Evolutionary conservation across 2,888 invertebrate genomes (phyloP), one percentile per base, ranked within the genome.

Genomic region (Tricholauxania praeusta): DNA sequence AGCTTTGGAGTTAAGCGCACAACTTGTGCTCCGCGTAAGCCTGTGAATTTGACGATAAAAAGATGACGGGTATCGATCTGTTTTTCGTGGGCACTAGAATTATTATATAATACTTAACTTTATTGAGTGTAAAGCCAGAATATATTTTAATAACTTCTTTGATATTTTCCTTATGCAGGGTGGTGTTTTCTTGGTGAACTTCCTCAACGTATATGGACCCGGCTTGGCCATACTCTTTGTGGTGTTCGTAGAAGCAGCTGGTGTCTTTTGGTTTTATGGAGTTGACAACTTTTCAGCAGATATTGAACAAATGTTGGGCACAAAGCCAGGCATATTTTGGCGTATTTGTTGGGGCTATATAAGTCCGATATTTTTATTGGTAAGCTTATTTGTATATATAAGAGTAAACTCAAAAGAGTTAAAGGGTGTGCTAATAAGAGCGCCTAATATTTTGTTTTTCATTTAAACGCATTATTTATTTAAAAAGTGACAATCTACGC

Each of bases 221-320:
- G 94, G 95, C 0, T 89, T 96, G 81, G 93, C 96, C 39, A 94
- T 96, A 75, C 89, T 96, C 62, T 96, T 96, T 88, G 95, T 96
- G 78, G 96, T 96, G 59, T 96, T 96, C 84, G 94, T 96, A 72
- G 96, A 96, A 86, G 93, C 96, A 0, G 94, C 95, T 0, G 96
- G 95, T 0, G 94, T 96, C 1, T 94, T 93, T 87, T 96, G 96
- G 95, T 91, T 96, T 80, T 96, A 96, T 84, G 96, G 95, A 2
- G 94, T 94, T 0, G 92, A 93, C 80, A 89, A 93, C 74, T 95
- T 96, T 87, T 93, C 94, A 0, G 89, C 91, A 22, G 96, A 96
- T 84, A 92, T 96, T 71, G 91, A 92, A 82, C 91, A 91, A 83
- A 96, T 96, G 96, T 89, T 96, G 77, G 96, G 96, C 0, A 90